These are phyloP conservation scores for Theropithecus gelada DNA, from an alignment of 2,113 vertebrate species.

Conservation along the genomic window DNA sequence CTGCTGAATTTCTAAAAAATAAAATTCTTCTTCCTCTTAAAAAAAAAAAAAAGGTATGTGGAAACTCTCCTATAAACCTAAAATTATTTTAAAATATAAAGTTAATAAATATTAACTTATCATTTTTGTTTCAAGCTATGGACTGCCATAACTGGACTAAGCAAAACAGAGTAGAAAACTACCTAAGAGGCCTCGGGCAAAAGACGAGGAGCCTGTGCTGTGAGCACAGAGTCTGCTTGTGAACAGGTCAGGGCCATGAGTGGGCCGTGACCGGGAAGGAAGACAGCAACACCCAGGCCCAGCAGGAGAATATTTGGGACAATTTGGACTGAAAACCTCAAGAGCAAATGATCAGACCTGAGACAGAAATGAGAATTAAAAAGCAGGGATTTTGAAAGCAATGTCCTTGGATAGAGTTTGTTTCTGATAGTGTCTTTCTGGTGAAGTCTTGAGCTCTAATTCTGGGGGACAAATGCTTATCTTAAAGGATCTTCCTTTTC, in stretches of 20 bases:
- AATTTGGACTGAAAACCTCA: not conserved
- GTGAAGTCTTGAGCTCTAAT: not conserved
- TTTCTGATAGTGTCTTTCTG: not conserved
- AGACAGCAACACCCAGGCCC: rapidly evolving
- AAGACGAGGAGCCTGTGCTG: rapidly evolving
- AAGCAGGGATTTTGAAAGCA: rapidly evolving
- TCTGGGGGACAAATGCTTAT: not conserved
- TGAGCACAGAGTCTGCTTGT: rapidly evolving
- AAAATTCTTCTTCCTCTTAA: not conserved
- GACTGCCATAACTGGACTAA: too few relatives aligned
- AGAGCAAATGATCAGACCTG: not conserved
- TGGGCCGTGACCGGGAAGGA: rapidly evolving
- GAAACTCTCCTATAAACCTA: not conserved
- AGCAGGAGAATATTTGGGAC: not conserved
- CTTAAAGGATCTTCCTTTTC: not conserved
- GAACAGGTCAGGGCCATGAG: not conserved
- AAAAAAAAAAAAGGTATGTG: not conserved
- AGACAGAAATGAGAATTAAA: not conserved
- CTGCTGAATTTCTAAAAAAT: not conserved
- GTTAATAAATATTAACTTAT: not conserved
- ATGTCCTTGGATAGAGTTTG: not conserved
- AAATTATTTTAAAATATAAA: not conserved
- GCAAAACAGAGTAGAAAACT: too few relatives aligned
- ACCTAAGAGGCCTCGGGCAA: rapidly evolving
- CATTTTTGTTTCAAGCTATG: not conserved